Percentiles rank a stretch among this genome's conserved stretches.
Conservation (phyloP, 2,888 invertebrate species). For the Rhaphigaster nebulosa region DNA sequence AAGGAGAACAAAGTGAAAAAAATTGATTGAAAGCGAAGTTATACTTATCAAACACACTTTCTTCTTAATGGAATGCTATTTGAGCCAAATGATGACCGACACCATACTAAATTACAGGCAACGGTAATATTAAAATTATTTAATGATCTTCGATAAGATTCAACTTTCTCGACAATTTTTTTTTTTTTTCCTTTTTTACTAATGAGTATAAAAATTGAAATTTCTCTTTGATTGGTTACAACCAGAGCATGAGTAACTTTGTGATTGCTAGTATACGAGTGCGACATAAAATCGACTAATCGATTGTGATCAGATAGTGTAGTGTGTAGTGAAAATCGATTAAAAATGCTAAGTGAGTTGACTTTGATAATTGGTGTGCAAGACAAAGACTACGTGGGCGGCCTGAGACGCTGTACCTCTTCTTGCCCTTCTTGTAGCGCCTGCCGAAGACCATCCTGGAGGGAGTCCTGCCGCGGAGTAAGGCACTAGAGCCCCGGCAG, state of each 20-base stretch:
- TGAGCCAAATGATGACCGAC: background rate
- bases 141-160: background rate
- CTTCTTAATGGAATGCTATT: background rate
- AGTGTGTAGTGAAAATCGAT: background rate
- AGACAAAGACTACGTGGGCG: background rate
- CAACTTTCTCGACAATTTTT: background rate
- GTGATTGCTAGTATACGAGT: background rate
- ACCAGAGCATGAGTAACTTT: background rate
- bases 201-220: background rate
- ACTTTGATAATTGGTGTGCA: background rate
- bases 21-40: background rate
- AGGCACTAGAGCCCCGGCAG: background rate
- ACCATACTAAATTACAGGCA: background rate
- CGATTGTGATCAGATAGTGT: background rate
- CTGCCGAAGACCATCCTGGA: slow-evolving; percentile 12
- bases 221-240: slow-evolving; percentile 22
- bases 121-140: background rate
- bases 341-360: background rate
- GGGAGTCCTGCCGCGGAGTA: background rate
- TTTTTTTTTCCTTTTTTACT: background rate
- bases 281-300: background rate
- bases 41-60: background rate
- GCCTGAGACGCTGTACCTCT: background rate
- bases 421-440: background rate
- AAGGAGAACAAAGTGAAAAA: too few relatives aligned